Evolutionary conservation across 1,140 invertebrate species (phyloP).

Genomic region (Leucophenga varia): DNA sequence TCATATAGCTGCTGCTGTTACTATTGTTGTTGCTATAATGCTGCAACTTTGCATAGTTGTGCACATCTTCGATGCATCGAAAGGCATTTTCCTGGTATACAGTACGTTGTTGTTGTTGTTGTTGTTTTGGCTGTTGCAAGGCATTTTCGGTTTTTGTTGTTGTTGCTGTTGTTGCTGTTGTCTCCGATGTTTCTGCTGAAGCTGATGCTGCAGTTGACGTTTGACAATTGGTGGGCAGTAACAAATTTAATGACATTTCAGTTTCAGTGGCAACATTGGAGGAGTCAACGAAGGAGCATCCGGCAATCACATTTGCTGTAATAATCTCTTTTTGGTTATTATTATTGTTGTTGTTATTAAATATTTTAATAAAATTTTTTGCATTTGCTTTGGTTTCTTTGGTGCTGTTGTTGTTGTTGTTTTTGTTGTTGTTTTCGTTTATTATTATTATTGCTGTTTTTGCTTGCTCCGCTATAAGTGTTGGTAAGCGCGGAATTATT

Average conservation of each 20-base stretch:
- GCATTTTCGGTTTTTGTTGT: not conserved
- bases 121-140: slow-evolving; percentile 3
- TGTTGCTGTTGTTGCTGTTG: slow-evolving; percentile 12
- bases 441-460: slow-evolving; percentile 9
- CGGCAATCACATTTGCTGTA: too few relatives aligned
- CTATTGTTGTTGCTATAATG: slow-evolving; percentile 18
- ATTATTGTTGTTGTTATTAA: slow-evolving; percentile 1
- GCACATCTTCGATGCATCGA: slow-evolving; percentile 52
- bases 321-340: not conserved
- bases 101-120: slow-evolving; percentile 34
- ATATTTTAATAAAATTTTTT: too few relatives aligned
- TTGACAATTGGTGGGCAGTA: slow-evolving; percentile 12
- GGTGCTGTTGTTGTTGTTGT: slow-evolving; percentile 7
- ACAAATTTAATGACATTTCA: too few relatives aligned
- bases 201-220: slow-evolving; percentile 11
- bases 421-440: too few relatives aligned
- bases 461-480: slow-evolving; percentile 9
- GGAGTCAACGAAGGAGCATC: too few relatives aligned
- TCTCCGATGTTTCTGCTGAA: not conserved
- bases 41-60: slow-evolving; percentile 51
- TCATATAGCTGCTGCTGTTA: slow-evolving; percentile 24
- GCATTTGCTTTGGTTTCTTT: too few relatives aligned
- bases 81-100: slow-evolving; percentile 55
- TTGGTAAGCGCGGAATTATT: too few relatives aligned
- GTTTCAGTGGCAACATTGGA: too few relatives aligned